A percentile compares a stretch with the other conserved stretches of the same genome.
Conservation (phyloP, 1,140 invertebrate species). For the Drosophila santomea region DNA sequence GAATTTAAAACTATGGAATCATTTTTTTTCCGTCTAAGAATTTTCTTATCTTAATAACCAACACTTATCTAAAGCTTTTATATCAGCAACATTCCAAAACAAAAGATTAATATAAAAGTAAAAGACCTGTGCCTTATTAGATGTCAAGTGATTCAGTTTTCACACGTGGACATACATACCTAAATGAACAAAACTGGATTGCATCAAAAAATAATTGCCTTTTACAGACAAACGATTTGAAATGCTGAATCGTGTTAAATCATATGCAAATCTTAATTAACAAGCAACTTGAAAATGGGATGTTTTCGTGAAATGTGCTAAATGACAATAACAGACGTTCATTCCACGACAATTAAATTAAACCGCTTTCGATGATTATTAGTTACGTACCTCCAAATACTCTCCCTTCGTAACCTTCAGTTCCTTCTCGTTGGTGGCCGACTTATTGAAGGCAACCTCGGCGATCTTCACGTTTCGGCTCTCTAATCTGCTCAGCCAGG, state of each 20-base stretch:
- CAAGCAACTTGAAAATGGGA: conserved; percentile 2
- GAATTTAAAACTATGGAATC: neutral
- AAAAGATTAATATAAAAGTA: neutral
- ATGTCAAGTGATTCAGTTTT: neutral
- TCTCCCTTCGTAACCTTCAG: conserved; percentile 97
- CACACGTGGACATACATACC: neutral
- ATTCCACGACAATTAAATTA: too few species aligned
- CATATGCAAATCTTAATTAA: conserved; percentile 1
- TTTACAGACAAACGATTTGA: neutral
- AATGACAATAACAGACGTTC: neutral
- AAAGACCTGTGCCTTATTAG: neutral
- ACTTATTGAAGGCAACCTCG: conserved; percentile 94
- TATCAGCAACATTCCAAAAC: too few species aligned
- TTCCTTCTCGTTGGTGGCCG: conserved; percentile 98
- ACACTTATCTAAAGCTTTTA: neutral
- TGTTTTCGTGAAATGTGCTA: neutral
- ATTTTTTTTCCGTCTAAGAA: neutral
- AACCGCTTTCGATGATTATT: too few species aligned
- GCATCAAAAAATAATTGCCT: neutral
- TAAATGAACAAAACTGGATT: neutral
- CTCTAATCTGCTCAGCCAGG: conserved; percentile 70
- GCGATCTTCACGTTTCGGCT: conserved; percentile 78
- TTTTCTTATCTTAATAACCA: neutral
- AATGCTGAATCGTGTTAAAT: neutral
- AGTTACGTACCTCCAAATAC: conserved; percentile 92